These are phyloP conservation scores for Mus pahari DNA, from an alignment of 2,113 vertebrate species.

Conservation along the genomic window DNA sequence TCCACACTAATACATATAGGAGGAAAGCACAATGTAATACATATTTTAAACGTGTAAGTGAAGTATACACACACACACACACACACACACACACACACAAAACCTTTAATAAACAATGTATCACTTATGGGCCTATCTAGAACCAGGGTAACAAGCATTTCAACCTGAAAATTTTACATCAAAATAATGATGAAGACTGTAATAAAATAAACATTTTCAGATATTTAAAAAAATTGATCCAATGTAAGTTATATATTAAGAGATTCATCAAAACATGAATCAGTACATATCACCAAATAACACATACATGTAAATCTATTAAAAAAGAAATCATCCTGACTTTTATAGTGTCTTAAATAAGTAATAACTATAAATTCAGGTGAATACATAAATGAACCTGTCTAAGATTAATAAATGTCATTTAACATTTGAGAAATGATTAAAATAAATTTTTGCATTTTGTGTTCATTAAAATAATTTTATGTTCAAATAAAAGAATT, in stretches of 20 bases:
- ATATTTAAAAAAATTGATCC: slow-evolving; percentile 34
- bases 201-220: slow-evolving; percentile 26
- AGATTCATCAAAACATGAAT: slow-evolving; percentile 66
- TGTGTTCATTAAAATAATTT: background rate
- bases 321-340: slow-evolving; percentile 41
- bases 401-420: slow-evolving; percentile 40
- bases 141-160: background rate
- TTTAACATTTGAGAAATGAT: slow-evolving; percentile 75
- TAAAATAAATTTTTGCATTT: slow-evolving; percentile 58
- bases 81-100: background rate
- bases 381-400: slow-evolving; percentile 57
- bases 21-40: slow-evolving; percentile 3
- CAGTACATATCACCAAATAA: slow-evolving; percentile 73
- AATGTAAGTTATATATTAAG: slow-evolving; percentile 53
- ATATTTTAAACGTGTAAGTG: background rate
- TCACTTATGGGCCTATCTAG: background rate
- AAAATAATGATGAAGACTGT: slow-evolving; percentile 20
- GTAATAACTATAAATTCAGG: slow-evolving; percentile 70
- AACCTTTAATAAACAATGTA: background rate
- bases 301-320: slow-evolving; percentile 69
- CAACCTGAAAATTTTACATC: background rate
- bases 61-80: background rate
- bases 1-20: background rate
- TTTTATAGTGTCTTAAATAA: slow-evolving; percentile 73
- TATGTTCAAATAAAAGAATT: slow-evolving; percentile 14